A percentile compares a stretch with the other conserved stretches of the same genome.
Evolutionary conservation across 2,888 invertebrate species (phyloP).

Genomic region (Lithosia quadra): DNA sequence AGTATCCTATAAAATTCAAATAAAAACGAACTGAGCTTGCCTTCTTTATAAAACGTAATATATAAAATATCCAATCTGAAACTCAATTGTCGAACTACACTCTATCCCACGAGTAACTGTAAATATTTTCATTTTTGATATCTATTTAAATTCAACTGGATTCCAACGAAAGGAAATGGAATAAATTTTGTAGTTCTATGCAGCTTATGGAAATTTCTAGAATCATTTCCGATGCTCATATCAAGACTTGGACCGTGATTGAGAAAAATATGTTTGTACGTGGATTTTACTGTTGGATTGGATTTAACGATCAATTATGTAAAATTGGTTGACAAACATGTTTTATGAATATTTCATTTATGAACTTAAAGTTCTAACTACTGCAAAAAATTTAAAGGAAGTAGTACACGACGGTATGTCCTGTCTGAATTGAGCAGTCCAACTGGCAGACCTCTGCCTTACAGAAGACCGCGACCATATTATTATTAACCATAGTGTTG

Average conservation of each 20-base stretch:
- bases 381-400: no score
- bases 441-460: no score
- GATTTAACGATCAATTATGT: neutral
- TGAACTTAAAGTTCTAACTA: no score
- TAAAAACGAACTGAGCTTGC: no score
- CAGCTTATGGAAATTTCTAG: slow-evolving; percentile 34
- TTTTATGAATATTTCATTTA: no score
- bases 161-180: slow-evolving; percentile 53
- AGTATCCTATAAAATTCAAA: no score
- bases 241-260: slow-evolving; percentile 16
- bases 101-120: slow-evolving; percentile 26
- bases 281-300: slow-evolving; percentile 12
- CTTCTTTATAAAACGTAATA: neutral
- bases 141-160: slow-evolving; percentile 50
- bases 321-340: no score
- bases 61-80: neutral
- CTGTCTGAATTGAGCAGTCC: no score
- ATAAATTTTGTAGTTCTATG: slow-evolving; percentile 48
- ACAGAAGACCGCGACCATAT: no score
- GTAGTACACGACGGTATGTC: no score
- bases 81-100: slow-evolving; percentile 12
- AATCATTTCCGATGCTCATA: slow-evolving; percentile 26
- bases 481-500: no score
- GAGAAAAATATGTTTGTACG: neutral
- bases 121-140: slow-evolving; percentile 52